A percentile compares a stretch with the other conserved stretches of the same genome.
phyloP scores from a whole-genome alignment of 2,113 vertebrate species.

The Symphodus melops region DNA sequence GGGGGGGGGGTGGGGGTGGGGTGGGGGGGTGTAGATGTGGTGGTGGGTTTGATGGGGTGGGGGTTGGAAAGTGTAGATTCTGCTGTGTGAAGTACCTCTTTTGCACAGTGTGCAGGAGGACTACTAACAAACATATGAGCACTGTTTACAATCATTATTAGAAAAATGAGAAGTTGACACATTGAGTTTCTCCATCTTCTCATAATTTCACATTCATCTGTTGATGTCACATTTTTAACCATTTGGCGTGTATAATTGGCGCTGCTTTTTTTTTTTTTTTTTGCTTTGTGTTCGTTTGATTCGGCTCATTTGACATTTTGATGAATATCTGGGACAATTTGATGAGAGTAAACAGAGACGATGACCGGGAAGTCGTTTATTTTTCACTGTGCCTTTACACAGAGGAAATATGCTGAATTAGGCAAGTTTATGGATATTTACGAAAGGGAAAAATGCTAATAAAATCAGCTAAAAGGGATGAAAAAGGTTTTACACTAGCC shows the following conservation, averaged over 20 bases:
- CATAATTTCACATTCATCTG: no score
- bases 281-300: not conserved
- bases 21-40: constrained; percentile 6
- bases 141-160: not conserved
- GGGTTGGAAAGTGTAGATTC: constrained; percentile 49
- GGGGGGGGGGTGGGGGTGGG: constrained; percentile 42
- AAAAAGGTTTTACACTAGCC: no score
- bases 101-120: not conserved
- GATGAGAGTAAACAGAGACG: constrained; percentile 10
- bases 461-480: no score
- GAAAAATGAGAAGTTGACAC: not conserved
- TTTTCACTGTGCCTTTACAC: not conserved
- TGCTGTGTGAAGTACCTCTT: constrained; percentile 27
- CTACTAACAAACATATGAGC: not conserved
- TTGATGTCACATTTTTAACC: no score
- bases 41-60: constrained; percentile 21
- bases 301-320: constrained; percentile 31
- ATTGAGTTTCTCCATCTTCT: not conserved
- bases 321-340: not conserved
- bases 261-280: constrained; percentile 3
- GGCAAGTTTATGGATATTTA: not conserved
- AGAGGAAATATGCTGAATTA: not conserved
- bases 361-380: not conserved
- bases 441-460: no score
- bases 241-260: no score